Conservation (phyloP, 2,797 vertebrate genomes). For the Parauchenoglanis punctatus region DNA sequence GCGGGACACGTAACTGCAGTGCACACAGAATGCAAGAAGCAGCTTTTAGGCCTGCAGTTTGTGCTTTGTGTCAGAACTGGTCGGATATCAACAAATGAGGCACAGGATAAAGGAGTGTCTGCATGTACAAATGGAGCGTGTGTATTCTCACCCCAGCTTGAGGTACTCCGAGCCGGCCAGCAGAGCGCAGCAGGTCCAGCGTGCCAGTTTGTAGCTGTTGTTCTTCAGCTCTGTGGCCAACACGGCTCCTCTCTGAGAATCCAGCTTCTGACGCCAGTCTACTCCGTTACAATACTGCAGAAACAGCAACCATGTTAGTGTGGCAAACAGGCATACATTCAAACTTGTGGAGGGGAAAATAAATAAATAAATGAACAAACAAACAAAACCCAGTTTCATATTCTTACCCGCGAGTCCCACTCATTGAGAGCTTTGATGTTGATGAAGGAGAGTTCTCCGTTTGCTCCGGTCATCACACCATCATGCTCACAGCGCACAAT, state of each 20-base stretch:
- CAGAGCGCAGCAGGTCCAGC: constrained; percentile 96
- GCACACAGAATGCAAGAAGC: neutral
- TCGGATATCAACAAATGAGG: neutral
- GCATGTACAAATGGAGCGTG: rapidly evolving
- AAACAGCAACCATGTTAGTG: neutral
- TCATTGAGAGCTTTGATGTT: constrained; percentile 98
- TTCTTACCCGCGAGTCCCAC: constrained; percentile 95
- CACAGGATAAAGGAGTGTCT: neutral
- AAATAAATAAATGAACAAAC: neutral
- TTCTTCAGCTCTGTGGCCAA: constrained; percentile 98
- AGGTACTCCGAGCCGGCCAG: constrained; percentile 95
- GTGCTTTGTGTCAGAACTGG: neutral
- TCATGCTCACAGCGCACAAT: constrained; percentile 97
- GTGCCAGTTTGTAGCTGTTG: constrained; percentile 97
- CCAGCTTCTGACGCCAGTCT: constrained; percentile 98
- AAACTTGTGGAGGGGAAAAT: neutral
- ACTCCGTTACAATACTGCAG: constrained; percentile 93
- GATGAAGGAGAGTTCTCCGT: constrained; percentile 95
- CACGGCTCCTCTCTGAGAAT: constrained; percentile 96
- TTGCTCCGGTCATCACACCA: constrained; percentile 95
- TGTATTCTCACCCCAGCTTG: constrained; percentile 77
- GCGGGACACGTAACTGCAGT: constrained; percentile 90
- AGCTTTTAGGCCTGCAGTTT: neutral
- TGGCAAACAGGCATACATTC: neutral
- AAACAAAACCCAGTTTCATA: no score